Percentiles rank a stretch among this genome's conserved stretches.
These are phyloP conservation scores for Cosmorhoe ocellata DNA, from an alignment of 2,888 invertebrate genomes.

Conservation along the genomic window DNA sequence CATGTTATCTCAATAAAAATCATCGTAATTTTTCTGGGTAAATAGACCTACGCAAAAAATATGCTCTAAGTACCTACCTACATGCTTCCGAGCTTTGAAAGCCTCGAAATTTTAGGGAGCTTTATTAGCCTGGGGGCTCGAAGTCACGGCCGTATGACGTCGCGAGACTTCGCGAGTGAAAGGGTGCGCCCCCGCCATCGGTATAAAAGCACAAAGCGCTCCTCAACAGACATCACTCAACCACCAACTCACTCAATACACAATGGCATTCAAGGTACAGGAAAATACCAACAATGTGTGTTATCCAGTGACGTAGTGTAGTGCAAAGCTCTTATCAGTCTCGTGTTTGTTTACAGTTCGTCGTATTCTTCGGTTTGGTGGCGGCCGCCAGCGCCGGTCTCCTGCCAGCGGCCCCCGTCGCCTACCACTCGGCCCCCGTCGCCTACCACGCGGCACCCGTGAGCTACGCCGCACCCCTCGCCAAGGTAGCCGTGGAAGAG, in stretches of 20 bases:
- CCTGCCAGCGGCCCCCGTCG: slow-evolving; percentile 49
- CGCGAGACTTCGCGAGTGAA: slow-evolving; percentile 60
- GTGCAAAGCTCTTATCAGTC: slow-evolving; percentile 18
- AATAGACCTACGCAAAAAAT: too few relatives aligned
- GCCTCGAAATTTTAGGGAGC: slow-evolving; percentile 40
- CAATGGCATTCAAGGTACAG: slow-evolving; percentile 78
- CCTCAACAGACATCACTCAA: slow-evolving; percentile 68
- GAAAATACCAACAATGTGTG: slow-evolving; percentile 10
- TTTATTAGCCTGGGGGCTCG: slow-evolving; percentile 57
- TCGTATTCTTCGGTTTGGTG: slow-evolving; percentile 38
- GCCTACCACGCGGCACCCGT: slow-evolving; percentile 51
- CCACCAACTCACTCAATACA: slow-evolving; percentile 57
- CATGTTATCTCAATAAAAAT: too few relatives aligned
- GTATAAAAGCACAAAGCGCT: slow-evolving; percentile 71
- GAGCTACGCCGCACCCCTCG: slow-evolving; percentile 45
- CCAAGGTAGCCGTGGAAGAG: slow-evolving; percentile 56
- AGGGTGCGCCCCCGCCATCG: slow-evolving; percentile 68
- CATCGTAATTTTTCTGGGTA: too few relatives aligned
- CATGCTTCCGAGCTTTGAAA: slow-evolving; percentile 10
- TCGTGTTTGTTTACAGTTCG: slow-evolving; percentile 34
- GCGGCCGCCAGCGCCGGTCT: slow-evolving; percentile 38
- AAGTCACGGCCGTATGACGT: slow-evolving; percentile 62
- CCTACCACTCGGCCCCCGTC: slow-evolving; percentile 46
- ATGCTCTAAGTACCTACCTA: too few relatives aligned
- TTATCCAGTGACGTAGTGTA: slow-evolving; percentile 27